Evolutionary conservation across 2,888 invertebrate genomes (phyloP).

Genomic region (Cheilosia vulpina): DNA sequence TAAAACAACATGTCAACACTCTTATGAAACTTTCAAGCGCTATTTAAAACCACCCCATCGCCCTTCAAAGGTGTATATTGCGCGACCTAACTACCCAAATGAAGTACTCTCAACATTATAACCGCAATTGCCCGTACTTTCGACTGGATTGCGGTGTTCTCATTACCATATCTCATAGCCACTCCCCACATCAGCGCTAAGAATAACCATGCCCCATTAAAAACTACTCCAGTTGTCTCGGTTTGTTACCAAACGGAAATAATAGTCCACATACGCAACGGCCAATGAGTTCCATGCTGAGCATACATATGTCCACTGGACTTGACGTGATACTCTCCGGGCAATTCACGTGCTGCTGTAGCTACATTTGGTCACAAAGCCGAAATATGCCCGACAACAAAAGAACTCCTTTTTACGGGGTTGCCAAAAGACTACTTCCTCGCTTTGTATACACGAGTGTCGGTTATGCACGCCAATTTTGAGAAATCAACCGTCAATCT

Average conservation of each 20-base stretch:
- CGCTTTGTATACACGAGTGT: not conserved
- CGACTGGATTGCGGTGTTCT: slow-evolving; percentile 7
- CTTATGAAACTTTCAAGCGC: too few species aligned
- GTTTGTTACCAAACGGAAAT: slow-evolving; percentile 36
- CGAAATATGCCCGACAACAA: not conserved
- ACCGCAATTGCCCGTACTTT: not conserved
- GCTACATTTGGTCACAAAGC: not conserved
- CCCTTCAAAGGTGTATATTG: not conserved
- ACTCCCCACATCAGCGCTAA: not conserved
- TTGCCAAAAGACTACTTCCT: slow-evolving; percentile 12
- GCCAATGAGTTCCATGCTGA: not conserved
- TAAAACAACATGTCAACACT: too few species aligned
- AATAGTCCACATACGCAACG: not conserved
- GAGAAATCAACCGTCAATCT: not conserved
- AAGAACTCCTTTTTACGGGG: slow-evolving; percentile 2
- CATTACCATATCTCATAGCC: slow-evolving; percentile 5
- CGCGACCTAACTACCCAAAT: not conserved
- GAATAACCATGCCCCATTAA: slow-evolving; percentile 6
- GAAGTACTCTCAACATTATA: not conserved
- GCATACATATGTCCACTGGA: not conserved
- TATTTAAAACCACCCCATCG: not conserved
- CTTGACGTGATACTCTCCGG: slow-evolving; percentile 13
- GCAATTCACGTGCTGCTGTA: slow-evolving; percentile 15
- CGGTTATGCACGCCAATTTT: not conserved
- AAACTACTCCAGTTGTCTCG: not conserved